A percentile compares a stretch with the other conserved stretches of the same genome.
phyloP scores from a whole-genome alignment of 1,140 invertebrate species.

The Teleopsis dalmanni region DNA sequence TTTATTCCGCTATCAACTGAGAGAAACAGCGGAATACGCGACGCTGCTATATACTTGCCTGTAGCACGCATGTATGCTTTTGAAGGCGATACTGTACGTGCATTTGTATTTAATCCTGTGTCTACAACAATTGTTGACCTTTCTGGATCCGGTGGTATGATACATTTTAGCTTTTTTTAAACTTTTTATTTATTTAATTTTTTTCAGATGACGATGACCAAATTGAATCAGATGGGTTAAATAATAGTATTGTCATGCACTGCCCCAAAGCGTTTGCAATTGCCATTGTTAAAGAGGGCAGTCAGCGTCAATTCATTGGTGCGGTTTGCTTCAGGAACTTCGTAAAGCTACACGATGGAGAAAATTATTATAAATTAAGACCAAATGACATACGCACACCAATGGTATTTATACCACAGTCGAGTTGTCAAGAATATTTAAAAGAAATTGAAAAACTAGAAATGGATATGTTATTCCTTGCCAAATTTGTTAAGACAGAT shows the following conservation, averaged over 20 bases:
- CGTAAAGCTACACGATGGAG: slow-evolving; percentile 19
- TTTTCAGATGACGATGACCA: slow-evolving; percentile 20
- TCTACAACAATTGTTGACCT: slow-evolving; percentile 1
- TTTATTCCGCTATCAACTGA: slow-evolving; percentile 57
- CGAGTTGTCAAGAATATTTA: slow-evolving; percentile 20
- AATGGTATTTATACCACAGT: slow-evolving; percentile 29
- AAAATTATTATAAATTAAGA: slow-evolving; percentile 31
- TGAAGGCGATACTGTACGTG: slow-evolving; percentile 70
- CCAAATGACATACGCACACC: slow-evolving; percentile 33
- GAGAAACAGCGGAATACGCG: slow-evolving; percentile 45
- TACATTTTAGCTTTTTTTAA: too few species aligned
- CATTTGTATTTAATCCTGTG: slow-evolving; percentile 37
- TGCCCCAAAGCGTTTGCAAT: slow-evolving; percentile 39
- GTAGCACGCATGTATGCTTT: slow-evolving; percentile 70
- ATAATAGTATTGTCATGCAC: slow-evolving; percentile 21
- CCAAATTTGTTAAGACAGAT: slow-evolving; percentile 54
- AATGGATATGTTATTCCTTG: slow-evolving; percentile 57
- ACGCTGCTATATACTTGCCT: slow-evolving; percentile 66
- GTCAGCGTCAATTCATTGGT: slow-evolving; percentile 32
- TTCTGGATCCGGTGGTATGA: not conserved
- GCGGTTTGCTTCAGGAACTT: slow-evolving; percentile 35
- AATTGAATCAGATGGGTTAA: slow-evolving; percentile 15
- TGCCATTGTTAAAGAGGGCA: slow-evolving; percentile 29
- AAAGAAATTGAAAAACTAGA: slow-evolving; percentile 17
- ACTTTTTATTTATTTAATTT: too few species aligned